A percentile compares a stretch with the other conserved stretches of the same genome.
Evolutionary conservation across 1,140 invertebrate species (phyloP).

Genomic region (Drosophila simulans): DNA sequence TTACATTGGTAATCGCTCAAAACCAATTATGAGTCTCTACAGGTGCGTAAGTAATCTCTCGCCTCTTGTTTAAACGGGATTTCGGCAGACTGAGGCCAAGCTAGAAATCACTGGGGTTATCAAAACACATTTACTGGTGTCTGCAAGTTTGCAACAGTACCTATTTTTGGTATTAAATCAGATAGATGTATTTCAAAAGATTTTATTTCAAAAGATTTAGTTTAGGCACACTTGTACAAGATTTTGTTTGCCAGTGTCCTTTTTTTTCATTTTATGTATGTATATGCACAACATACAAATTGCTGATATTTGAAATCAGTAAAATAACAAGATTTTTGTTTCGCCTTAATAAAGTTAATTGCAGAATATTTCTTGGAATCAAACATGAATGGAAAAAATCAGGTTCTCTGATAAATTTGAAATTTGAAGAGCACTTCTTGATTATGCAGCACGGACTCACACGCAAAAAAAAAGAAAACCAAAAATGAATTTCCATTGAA

Average conservation of each 20-base stretch:
- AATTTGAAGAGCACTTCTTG: slow-evolving; percentile 2
- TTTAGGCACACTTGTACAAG: too few relatives aligned
- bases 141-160: too few relatives aligned
- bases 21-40: slow-evolving; percentile 8
- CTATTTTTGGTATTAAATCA: too few relatives aligned
- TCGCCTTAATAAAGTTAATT: background rate
- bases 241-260: too few relatives aligned
- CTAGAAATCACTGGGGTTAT: background rate
- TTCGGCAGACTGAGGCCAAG: too few relatives aligned
- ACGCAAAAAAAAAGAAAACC: background rate
- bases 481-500: slow-evolving; percentile 38
- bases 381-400: background rate
- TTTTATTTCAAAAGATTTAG: too few relatives aligned
- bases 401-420: background rate
- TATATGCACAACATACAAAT: too few relatives aligned
- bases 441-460: slow-evolving; percentile 5
- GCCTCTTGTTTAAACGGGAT: background rate
- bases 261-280: too few relatives aligned
- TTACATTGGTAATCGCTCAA: slow-evolving; percentile 20
- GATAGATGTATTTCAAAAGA: too few relatives aligned
- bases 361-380: background rate
- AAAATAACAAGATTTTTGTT: background rate
- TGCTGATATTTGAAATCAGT: background rate
- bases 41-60: slow-evolving; percentile 12
- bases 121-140: too few relatives aligned